Percentiles rank a stretch among this genome's conserved stretches.
Evolutionary conservation across 2,113 vertebrate genomes (phyloP).

Genomic region (Nibea albiflora): DNA sequence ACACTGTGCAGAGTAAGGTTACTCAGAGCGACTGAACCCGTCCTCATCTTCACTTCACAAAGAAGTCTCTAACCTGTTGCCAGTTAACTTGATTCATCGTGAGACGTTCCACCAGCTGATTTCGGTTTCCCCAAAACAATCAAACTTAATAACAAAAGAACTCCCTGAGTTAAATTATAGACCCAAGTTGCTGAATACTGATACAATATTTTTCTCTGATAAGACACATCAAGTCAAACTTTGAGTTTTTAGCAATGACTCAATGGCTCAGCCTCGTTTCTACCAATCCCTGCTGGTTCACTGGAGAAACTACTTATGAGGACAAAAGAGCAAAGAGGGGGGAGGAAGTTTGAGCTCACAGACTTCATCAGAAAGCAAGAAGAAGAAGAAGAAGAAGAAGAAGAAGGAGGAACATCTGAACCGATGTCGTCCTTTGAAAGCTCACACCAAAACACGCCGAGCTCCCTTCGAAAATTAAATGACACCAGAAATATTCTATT

Average conservation of each 20-base stretch:
- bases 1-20: too few relatives aligned
- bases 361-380: neutral
- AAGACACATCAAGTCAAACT: neutral
- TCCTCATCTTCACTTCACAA: too few relatives aligned
- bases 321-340: constrained; percentile 13
- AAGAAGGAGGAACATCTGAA: neutral
- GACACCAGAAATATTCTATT: neutral
- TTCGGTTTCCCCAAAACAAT: too few relatives aligned
- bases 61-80: too few relatives aligned
- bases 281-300: constrained; percentile 11
- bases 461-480: neutral
- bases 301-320: neutral
- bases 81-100: too few relatives aligned
- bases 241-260: neutral
- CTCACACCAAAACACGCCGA: neutral
- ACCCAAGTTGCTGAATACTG: too few relatives aligned
- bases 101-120: too few relatives aligned
- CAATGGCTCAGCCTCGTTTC: neutral
- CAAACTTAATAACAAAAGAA: too few relatives aligned
- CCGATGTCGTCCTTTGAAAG: neutral
- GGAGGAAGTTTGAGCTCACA: neutral
- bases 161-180: too few relatives aligned
- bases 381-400: neutral
- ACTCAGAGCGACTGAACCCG: too few relatives aligned
- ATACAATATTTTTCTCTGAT: too few relatives aligned